Percentiles rank a stretch among this genome's conserved stretches.
Conservation (phyloP, 2,888 invertebrate species). For the Nephrotoma guestfalica region DNA sequence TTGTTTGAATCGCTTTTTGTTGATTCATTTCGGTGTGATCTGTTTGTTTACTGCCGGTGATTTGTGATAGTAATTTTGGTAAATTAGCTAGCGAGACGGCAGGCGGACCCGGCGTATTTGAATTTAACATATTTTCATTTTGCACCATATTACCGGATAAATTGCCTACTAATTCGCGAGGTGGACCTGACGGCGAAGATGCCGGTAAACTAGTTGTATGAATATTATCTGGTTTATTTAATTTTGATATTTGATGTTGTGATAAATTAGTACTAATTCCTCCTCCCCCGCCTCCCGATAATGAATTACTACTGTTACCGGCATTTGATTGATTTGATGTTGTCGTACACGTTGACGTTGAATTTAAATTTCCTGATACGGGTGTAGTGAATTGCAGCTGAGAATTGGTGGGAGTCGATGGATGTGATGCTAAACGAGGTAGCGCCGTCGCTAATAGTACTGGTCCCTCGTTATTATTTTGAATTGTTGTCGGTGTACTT, state of each 20-base stretch:
- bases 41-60: conserved; percentile 25
- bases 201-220: conserved; percentile 12
- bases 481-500: conserved; percentile 28
- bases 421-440: conserved; percentile 36
- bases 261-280: not conserved
- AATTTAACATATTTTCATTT: conserved; percentile 19
- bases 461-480: conserved; percentile 28
- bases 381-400: conserved; percentile 22
- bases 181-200: conserved; percentile 11
- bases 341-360: conserved; percentile 11
- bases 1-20: conserved; percentile 39
- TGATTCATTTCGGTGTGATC: conserved; percentile 38
- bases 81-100: conserved; percentile 34
- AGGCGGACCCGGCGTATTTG: conserved; percentile 29
- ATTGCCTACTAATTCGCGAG: not conserved
- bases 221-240: conserved; percentile 9
- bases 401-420: conserved; percentile 19
- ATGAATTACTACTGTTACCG: conserved; percentile 2
- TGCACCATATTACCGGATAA: not conserved
- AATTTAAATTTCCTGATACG: conserved; percentile 15
- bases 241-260: conserved; percentile 11
- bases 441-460: conserved; percentile 39
- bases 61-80: conserved; percentile 37
- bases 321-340: conserved; percentile 7
- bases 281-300: not conserved